Conservation (phyloP, 2,113 vertebrate genomes). For the Sakesphorus luctuosus region DNA sequence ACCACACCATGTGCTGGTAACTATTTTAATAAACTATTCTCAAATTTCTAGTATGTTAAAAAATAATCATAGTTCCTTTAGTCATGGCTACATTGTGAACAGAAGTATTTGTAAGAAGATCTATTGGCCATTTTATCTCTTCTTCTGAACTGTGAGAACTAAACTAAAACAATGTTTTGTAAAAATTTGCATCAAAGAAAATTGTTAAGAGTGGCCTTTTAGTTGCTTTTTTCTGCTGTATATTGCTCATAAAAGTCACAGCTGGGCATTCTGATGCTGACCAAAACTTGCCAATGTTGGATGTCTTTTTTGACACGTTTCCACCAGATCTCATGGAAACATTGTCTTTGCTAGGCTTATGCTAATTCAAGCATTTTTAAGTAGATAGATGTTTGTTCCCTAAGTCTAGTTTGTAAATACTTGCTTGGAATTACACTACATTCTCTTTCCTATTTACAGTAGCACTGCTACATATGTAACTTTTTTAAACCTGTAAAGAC, state of each 20-base stretch:
- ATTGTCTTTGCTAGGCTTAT: neutral
- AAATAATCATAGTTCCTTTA: neutral
- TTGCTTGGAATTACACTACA: neutral
- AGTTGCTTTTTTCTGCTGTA: neutral
- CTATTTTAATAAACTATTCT: conserved; percentile 13
- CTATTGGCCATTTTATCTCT: neutral
- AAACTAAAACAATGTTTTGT: neutral
- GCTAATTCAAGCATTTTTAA: neutral
- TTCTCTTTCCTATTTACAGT: neutral
- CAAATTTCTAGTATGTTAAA: neutral
- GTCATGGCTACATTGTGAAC: neutral
- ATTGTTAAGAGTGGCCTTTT: neutral
- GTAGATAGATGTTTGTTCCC: neutral
- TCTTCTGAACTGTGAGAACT: neutral
- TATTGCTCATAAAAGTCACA: neutral
- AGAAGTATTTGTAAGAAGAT: neutral
- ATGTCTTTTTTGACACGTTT: fast-evolving
- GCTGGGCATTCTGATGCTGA: neutral
- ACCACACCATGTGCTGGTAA: neutral
- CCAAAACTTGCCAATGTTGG: neutral
- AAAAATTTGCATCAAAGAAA: neutral
- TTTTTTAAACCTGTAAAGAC: neutral
- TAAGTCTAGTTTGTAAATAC: neutral
- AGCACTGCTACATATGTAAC: neutral
- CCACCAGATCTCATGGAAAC: neutral